A percentile compares a stretch with the other conserved stretches of the same genome.
Conservation (phyloP, 2,888 invertebrate genomes). For the Junonia oenone region DNA sequence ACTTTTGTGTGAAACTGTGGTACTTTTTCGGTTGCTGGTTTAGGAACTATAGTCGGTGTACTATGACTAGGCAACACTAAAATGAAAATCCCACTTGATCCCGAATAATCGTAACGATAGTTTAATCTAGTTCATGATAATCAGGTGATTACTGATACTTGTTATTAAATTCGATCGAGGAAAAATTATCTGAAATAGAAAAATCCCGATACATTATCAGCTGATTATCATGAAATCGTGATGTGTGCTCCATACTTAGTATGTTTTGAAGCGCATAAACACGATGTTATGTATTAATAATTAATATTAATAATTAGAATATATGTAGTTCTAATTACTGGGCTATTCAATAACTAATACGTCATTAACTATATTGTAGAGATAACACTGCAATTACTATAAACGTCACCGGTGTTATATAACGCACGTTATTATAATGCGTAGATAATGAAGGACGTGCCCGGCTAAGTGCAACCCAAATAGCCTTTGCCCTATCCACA, state of each 20-base stretch:
- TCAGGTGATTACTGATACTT: background rate
- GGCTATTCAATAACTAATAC: background rate
- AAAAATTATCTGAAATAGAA: background rate
- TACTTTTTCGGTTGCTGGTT: no score
- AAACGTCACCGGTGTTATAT: background rate
- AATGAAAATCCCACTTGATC: no score
- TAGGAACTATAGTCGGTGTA: no score
- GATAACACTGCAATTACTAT: conserved; percentile 13
- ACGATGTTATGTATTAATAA: background rate
- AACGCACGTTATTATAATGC: background rate
- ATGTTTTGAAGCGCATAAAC: background rate
- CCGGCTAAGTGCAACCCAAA: conserved; percentile 3
- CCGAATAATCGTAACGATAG: no score
- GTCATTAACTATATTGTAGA: background rate
- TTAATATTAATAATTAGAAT: background rate
- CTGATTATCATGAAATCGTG: background rate
- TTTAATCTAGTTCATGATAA: no score
- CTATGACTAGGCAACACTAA: no score
- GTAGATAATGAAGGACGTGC: conserved; percentile 3
- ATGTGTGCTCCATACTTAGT: no score
- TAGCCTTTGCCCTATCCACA: conserved; percentile 8
- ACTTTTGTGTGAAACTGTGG: no score
- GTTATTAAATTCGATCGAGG: background rate
- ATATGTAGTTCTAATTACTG: background rate
- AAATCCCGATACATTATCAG: background rate